Evolutionary conservation across 2,888 invertebrate genomes (phyloP).

Genomic region (Platycnemis pennipes): DNA sequence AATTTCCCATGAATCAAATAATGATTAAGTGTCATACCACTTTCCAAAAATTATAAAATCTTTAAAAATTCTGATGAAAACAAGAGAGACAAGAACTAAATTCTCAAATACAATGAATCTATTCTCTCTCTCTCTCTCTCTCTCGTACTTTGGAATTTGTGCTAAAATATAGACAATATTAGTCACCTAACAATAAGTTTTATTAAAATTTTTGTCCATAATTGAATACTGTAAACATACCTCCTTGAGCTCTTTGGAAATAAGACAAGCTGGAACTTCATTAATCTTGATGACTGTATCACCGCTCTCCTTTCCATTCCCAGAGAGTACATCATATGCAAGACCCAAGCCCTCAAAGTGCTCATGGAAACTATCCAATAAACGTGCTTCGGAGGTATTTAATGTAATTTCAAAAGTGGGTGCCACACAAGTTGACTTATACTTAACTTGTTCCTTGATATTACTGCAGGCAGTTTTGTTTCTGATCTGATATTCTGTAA

Average conservation of each 20-base stretch:
- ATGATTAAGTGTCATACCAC: too few species aligned
- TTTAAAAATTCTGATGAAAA: too few species aligned
- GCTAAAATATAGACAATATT: too few species aligned
- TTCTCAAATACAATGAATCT: too few species aligned
- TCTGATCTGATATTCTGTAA: conserved; percentile 80
- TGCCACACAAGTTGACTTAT: conserved; percentile 72
- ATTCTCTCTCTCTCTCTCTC: too few species aligned
- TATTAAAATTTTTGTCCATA: too few species aligned
- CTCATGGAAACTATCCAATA: conserved; percentile 81
- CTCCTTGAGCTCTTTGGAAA: conserved; percentile 81
- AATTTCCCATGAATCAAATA: too few species aligned
- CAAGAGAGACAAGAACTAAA: too few species aligned
- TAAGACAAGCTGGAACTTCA: conserved; percentile 84
- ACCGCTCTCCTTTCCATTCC: conserved; percentile 71
- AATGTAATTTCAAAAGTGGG: conserved; percentile 74
- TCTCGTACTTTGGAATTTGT: too few species aligned
- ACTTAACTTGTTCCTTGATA: conserved; percentile 20
- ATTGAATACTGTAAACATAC: conserved; percentile 76
- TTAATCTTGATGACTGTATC: conserved; percentile 79
- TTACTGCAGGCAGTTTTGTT: conserved; percentile 73
- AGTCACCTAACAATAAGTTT: too few species aligned
- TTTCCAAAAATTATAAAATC: too few species aligned
- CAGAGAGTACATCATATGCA: conserved; percentile 77
- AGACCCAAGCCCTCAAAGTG: conserved; percentile 84
- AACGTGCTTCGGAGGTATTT: conserved; percentile 80